These are phyloP conservation scores for Platanista minor DNA, from an alignment of 2,113 vertebrate genomes.

Conservation along the genomic window DNA sequence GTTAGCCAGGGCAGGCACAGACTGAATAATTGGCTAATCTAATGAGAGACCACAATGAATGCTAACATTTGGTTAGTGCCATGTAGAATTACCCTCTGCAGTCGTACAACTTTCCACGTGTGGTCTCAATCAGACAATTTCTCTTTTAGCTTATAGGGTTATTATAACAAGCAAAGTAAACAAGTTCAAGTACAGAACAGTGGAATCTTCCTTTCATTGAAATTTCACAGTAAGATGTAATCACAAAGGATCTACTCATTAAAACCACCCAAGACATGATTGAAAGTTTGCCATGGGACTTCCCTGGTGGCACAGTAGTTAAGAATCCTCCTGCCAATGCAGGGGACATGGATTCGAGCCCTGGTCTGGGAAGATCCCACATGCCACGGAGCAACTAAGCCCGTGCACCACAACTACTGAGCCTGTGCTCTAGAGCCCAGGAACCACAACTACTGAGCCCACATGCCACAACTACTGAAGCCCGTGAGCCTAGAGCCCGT, in stretches of 20 bases:
- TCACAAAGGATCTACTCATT: slow-evolving; percentile 33
- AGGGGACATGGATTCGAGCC: no score
- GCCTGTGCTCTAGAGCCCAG: no score
- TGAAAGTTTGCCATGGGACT: not conserved
- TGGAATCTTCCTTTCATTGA: slow-evolving; percentile 44
- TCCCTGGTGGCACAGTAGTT: no score
- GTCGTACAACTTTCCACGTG: slow-evolving; percentile 43
- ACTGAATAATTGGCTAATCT: not conserved
- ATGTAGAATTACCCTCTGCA: slow-evolving; percentile 19
- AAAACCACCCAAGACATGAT: slow-evolving; percentile 33
- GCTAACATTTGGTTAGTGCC: not conserved
- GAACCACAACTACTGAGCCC: no score
- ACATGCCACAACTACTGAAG: no score
- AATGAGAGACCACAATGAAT: slow-evolving; percentile 17
- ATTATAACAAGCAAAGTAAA: slow-evolving; percentile 60
- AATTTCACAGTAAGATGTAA: slow-evolving; percentile 53
- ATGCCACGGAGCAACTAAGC: no score
- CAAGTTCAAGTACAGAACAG: slow-evolving; percentile 26
- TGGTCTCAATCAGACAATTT: not conserved
- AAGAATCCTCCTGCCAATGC: no score
- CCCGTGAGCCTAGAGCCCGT: no score
- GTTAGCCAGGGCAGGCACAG: slow-evolving; percentile 6
- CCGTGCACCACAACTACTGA: no score
- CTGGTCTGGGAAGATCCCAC: no score
- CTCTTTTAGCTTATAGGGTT: slow-evolving; percentile 14